Evolutionary conservation across 2,113 vertebrate species (phyloP), one percentile per base, ranked within the genome.

Genomic region (Carassius auratus): DNA sequence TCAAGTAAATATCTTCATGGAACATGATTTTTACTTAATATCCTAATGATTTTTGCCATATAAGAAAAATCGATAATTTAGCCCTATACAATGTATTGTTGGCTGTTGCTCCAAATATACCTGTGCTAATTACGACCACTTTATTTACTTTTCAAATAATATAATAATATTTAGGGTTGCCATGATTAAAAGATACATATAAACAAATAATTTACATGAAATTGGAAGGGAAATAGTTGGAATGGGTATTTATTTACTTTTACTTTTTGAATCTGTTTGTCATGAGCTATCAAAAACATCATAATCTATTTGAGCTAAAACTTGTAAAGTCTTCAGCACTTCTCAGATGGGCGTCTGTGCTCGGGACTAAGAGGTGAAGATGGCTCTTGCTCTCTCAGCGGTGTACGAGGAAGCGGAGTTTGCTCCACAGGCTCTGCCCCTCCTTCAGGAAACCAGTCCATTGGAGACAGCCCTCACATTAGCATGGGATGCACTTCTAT

Each of bases 401-500:
- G 45, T 81, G 55, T 62, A 74, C 26, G 69, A 84, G 87, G 85
- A 85, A 79, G 14, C 14, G 33, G 21, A 59, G 45, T 59, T 57
- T 69, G 73, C 76, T 76, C 87, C 73, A 64, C 89, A 87, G 84
- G 87, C 80, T 38, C 88, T 68, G 84, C 71, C 73, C 90, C 88
- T 89, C 89, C 88, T 88, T 91, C 90, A 90, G 89, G 87, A 91
- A 91, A 89, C 83, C 85, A 38, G 88, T 42, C 84, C 86, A 88
- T 64, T 91, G 90, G 88, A 91, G 87, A 90, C 81, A 89, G 91
- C 84, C 84, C 87, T 83, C 88, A 77, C 91, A 93, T 92, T 92
- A 92, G 91, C 92, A 94, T 93, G 90, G 93, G 87, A 90, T 88
- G 88, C 52, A 91, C 90, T 91, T 90, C 91, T 91, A 94, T 94